Conservation (phyloP, 2,888 invertebrate genomes). For the Eupelmus urozonus region DNA sequence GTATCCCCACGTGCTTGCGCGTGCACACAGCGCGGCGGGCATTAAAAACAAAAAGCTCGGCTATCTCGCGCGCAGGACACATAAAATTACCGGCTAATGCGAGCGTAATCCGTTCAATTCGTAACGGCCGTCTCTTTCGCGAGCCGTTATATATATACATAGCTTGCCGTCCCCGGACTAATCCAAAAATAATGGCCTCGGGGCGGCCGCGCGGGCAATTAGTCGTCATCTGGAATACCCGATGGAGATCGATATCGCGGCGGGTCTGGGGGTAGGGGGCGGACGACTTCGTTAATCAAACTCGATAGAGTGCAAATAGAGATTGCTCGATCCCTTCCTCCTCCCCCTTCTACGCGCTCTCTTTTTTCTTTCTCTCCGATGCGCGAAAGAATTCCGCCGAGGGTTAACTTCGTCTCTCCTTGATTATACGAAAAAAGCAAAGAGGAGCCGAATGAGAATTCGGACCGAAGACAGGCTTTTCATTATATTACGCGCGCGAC, state of each 20-base stretch:
- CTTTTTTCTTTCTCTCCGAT: background rate
- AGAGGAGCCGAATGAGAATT: conserved; percentile 37
- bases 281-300: conserved; percentile 57
- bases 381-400: conserved; percentile 26
- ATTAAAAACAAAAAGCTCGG: background rate
- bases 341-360: background rate
- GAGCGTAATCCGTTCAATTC: conserved; percentile 48
- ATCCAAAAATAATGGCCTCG: conserved; percentile 57
- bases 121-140: conserved; percentile 35
- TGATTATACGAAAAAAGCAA: conserved; percentile 23
- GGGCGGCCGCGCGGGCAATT: conserved; percentile 52
- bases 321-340: conserved; percentile 31
- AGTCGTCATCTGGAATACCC: conserved; percentile 51
- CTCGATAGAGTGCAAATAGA: conserved; percentile 58
- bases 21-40: no score
- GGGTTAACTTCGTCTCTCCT: conserved; percentile 1
- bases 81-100: conserved; percentile 45
- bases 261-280: no score
- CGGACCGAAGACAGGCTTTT: conserved; percentile 50
- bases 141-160: conserved; percentile 1
- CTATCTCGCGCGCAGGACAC: background rate
- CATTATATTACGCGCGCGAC: no score
- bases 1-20: no score
- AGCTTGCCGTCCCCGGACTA: conserved; percentile 11
- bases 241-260: no score